These are phyloP conservation scores for Eupsilia transversa DNA, from an alignment of 2,888 invertebrate genomes.

Conservation along the genomic window DNA sequence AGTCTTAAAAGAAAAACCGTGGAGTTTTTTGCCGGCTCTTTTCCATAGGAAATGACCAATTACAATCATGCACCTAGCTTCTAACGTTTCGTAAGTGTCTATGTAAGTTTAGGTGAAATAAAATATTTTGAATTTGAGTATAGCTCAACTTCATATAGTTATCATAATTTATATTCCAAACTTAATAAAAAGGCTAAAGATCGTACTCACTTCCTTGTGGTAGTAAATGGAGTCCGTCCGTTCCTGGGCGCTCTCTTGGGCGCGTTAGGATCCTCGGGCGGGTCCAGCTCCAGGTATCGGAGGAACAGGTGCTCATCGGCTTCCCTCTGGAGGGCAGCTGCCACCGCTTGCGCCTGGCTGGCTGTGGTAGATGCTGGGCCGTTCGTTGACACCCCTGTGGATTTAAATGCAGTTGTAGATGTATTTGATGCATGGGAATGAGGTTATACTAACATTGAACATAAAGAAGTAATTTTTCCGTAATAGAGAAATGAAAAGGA, in stretches of 20 bases:
- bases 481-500: neutral
- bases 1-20: no score
- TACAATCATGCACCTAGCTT: no score
- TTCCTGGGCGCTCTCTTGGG: slow-evolving; percentile 90
- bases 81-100: no score
- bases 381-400: slow-evolving; percentile 82
- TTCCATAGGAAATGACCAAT: no score
- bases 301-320: slow-evolving; percentile 94
- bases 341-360: slow-evolving; percentile 88
- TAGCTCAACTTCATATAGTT: neutral
- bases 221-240: slow-evolving; percentile 96
- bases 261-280: slow-evolving; percentile 92
- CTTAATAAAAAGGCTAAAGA: slow-evolving; percentile 2
- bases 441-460: neutral
- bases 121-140: neutral
- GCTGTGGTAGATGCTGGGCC: slow-evolving; percentile 83
- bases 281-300: slow-evolving; percentile 95
- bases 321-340: slow-evolving; percentile 91
- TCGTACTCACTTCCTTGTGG: slow-evolving; percentile 91
- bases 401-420: neutral
- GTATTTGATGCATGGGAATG: neutral
- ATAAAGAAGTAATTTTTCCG: neutral
- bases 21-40: no score
- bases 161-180: neutral
- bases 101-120: no score